phyloP scores from a whole-genome alignment of 1,140 invertebrate genomes.

The Ceratitis capitata region DNA sequence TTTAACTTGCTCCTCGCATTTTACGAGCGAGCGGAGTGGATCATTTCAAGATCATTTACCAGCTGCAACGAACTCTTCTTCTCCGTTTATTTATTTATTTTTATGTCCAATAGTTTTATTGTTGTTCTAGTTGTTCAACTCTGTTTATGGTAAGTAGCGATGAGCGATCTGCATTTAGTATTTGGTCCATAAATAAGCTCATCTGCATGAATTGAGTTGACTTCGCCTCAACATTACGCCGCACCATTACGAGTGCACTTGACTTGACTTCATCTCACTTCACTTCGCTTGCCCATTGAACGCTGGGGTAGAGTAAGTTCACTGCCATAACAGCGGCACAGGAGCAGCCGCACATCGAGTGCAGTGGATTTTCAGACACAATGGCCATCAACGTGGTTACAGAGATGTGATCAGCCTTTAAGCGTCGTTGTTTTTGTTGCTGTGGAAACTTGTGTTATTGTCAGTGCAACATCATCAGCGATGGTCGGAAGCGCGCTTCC shows the following conservation, averaged over 20 bases:
- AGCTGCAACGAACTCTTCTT: neutral
- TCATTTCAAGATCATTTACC: neutral
- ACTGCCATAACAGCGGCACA: neutral
- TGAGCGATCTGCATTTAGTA: slow-evolving; percentile 20
- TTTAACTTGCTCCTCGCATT: neutral
- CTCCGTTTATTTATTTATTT: neutral
- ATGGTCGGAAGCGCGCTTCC: slow-evolving; percentile 19
- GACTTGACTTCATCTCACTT: neutral
- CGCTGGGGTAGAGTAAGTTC: neutral
- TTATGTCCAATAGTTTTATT: neutral
- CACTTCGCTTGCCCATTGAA: neutral
- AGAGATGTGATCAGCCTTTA: neutral
- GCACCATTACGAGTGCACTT: neutral
- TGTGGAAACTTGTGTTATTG: slow-evolving; percentile 1
- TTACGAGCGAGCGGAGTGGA: neutral
- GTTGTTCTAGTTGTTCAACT: neutral
- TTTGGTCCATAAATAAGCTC: slow-evolving; percentile 20
- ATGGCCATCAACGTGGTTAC: neutral
- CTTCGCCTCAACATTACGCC: too few species aligned
- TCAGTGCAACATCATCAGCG: slow-evolving; percentile 36
- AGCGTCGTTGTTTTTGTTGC: neutral
- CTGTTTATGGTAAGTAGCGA: slow-evolving; percentile 1
- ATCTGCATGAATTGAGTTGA: slow-evolving; percentile 31
- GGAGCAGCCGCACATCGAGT: neutral
- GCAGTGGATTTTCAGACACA: too few species aligned